These are phyloP conservation scores for Arizona elegans DNA, from an alignment of 2,113 vertebrate genomes.

Conservation along the genomic window DNA sequence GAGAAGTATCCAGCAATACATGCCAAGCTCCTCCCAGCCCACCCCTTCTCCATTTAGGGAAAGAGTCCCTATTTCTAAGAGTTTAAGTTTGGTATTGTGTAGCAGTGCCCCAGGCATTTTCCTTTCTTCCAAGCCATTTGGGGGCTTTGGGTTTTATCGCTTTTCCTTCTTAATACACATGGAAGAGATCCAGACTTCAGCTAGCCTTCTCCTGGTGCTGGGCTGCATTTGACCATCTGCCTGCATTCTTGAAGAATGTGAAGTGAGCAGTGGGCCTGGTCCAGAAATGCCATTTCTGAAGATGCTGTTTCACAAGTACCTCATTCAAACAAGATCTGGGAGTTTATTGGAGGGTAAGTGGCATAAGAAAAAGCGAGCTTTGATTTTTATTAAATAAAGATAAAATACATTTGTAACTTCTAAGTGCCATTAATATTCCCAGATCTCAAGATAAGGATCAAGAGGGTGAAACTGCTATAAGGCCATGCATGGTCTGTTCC, in stretches of 20 bases:
- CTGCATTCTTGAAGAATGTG: neutral
- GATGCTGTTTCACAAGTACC: neutral
- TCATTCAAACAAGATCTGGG: neutral
- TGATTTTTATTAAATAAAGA: neutral
- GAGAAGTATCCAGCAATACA: neutral
- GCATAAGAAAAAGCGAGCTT: neutral
- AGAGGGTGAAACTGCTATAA: neutral
- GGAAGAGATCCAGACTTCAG: rapidly evolving
- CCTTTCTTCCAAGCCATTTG: rapidly evolving
- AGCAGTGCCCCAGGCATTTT: rapidly evolving
- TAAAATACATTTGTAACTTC: neutral
- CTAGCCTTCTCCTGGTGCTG: neutral
- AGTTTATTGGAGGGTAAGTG: neutral
- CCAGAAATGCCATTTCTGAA: neutral
- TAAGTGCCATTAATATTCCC: neutral
- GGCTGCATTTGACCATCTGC: neutral
- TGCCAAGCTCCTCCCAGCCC: neutral
- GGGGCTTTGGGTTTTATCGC: neutral
- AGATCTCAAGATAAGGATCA: neutral
- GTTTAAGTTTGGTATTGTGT: neutral
- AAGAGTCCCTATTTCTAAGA: neutral
- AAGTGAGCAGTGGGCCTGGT: neutral
- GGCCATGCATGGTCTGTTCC: neutral
- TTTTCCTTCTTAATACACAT: rapidly evolving
- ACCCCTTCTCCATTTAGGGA: neutral